Evolutionary conservation across 2,797 vertebrate genomes (phyloP).

Genomic region (Uromys caudimaculatus): DNA sequence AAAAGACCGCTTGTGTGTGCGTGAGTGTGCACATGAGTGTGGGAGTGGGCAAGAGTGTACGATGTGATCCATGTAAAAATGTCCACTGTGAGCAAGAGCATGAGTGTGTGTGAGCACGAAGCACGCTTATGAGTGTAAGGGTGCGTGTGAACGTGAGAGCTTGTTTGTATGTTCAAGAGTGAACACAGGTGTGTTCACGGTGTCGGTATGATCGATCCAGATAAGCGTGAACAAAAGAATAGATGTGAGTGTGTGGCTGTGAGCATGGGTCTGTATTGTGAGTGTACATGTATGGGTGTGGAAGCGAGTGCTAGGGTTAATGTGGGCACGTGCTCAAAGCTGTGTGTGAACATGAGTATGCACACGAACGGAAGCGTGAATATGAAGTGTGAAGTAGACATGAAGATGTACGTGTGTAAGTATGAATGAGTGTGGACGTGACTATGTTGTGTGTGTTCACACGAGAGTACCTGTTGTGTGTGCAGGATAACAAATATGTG

Average conservation of each 20-base stretch:
- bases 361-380: neutral
- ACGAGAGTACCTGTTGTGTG: neutral
- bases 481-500: neutral
- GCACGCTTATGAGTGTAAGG: neutral
- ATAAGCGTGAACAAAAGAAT: neutral
- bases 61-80: no score
- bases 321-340: no score
- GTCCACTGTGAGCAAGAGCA: neutral
- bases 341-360: neutral
- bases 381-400: neutral
- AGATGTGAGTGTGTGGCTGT: accelerated
- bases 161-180: neutral
- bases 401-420: neutral
- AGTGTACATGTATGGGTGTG: neutral
- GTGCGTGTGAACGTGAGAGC: neutral
- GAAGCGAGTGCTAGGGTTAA: neutral
- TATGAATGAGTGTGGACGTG: neutral
- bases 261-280: no score
- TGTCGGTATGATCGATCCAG: neutral
- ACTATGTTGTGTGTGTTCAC: neutral
- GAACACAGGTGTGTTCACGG: neutral
- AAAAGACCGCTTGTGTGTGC: no score
- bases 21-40: neutral
- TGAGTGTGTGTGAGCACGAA: neutral
- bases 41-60: neutral